Conservation (phyloP, 2,797 vertebrate genomes). For the Semaprochilodus insignis region DNA sequence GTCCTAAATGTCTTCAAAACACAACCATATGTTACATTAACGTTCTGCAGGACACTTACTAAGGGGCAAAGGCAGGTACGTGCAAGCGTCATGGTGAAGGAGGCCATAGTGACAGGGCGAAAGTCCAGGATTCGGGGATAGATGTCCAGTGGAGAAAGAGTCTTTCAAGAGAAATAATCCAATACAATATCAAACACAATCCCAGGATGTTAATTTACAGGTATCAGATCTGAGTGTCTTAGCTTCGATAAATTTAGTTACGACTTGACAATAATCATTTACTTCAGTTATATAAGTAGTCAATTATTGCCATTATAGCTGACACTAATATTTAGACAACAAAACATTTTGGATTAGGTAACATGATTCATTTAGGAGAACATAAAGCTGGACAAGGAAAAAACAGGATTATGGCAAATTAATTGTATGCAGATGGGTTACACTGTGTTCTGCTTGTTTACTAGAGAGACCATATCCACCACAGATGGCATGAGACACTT, state of each 20-base stretch:
- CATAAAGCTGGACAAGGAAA: background rate
- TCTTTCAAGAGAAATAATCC: constrained; percentile 71
- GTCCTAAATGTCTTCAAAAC: background rate
- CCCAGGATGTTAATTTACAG: background rate
- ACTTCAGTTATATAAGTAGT: background rate
- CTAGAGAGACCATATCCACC: constrained; percentile 1
- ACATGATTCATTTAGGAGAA: background rate
- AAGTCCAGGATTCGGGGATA: constrained; percentile 94
- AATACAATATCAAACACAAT: constrained; percentile 1
- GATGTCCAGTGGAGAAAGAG: constrained; percentile 92
- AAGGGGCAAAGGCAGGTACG: constrained; percentile 92
- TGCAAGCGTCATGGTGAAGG: constrained; percentile 94
- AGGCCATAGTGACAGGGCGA: constrained; percentile 90
- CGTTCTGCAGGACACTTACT: constrained; percentile 72
- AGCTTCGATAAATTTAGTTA: background rate
- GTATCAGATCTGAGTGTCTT: background rate
- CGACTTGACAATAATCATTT: background rate
- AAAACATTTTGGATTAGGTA: background rate
- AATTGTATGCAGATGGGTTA: background rate
- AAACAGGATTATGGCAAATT: background rate
- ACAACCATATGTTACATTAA: background rate
- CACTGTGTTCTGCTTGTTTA: background rate
- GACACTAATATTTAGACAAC: background rate
- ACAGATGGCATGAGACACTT: constrained; percentile 35
- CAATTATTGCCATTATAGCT: background rate